Evolutionary conservation across 2,797 vertebrate genomes (phyloP).

Genomic region (Ispidina picta): DNA sequence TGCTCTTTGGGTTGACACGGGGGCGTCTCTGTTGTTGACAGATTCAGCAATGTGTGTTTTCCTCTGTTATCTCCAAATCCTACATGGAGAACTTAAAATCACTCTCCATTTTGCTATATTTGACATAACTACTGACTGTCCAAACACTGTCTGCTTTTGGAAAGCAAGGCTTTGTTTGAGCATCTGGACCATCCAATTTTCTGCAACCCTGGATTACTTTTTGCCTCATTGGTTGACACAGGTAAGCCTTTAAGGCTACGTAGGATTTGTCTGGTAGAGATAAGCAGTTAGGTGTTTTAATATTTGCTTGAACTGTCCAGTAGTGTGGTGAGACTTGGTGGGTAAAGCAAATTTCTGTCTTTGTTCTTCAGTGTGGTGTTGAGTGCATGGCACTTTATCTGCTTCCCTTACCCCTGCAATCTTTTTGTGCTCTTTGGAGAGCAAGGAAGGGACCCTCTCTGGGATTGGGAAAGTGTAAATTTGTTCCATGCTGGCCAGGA

Average conservation of each 20-base stretch:
- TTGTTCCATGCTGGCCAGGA: background rate
- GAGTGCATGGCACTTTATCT: background rate
- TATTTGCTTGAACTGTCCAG: background rate
- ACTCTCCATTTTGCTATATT: background rate
- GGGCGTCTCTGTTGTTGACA: constrained; percentile 46
- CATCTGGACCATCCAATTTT: background rate
- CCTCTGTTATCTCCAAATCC: constrained; percentile 43
- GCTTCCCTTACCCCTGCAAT: background rate
- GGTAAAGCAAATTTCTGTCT: accelerated
- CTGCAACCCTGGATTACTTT: background rate
- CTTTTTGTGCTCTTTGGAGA: background rate
- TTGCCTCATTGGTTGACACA: background rate
- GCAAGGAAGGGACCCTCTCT: background rate
- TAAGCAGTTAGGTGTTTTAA: background rate
- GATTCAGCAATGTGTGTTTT: constrained; percentile 18
- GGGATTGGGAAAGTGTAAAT: background rate
- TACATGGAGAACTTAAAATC: constrained; percentile 22
- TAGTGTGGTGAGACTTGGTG: background rate
- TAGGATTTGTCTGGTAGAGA: background rate
- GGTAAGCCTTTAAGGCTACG: background rate
- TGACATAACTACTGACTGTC: background rate
- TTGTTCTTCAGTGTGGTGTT: background rate
- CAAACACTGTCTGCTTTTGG: background rate
- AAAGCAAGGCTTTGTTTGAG: constrained; percentile 1
- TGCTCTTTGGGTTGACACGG: constrained; percentile 32